Conservation (phyloP, 2,888 invertebrate species). For the Amorpha juglandis region DNA sequence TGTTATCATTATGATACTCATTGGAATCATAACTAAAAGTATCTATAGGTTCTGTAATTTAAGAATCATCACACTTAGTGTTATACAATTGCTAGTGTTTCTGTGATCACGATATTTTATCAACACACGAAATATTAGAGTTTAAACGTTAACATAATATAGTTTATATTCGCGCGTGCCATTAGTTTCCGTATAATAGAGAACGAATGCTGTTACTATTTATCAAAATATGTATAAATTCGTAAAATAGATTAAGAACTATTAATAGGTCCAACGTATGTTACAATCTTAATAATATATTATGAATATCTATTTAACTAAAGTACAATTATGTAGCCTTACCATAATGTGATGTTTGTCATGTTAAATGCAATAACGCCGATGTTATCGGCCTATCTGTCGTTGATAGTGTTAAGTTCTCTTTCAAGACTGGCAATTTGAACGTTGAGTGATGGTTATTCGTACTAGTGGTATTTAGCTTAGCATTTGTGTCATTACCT, state of each 20-base stretch:
- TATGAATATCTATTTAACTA: slow-evolving; percentile 7
- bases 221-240: not conserved
- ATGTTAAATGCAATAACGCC: slow-evolving; percentile 39
- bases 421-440: slow-evolving; percentile 61
- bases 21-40: not conserved
- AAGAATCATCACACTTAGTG: slow-evolving; percentile 6
- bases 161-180: slow-evolving; percentile 59
- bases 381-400: slow-evolving; percentile 37
- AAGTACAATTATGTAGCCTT: slow-evolving; percentile 75
- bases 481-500: slow-evolving; percentile 64
- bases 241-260: slow-evolving; percentile 44
- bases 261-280: slow-evolving; percentile 52
- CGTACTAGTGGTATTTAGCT: slow-evolving; percentile 51
- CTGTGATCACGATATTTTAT: slow-evolving; percentile 31
- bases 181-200: slow-evolving; percentile 53
- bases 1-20: slow-evolving; percentile 30
- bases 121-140: slow-evolving; percentile 1
- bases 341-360: slow-evolving; percentile 54
- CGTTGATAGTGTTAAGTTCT: slow-evolving; percentile 55
- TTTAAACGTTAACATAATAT: not conserved
- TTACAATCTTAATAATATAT: slow-evolving; percentile 37
- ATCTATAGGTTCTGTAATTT: not conserved
- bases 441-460: slow-evolving; percentile 51
- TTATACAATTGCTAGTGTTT: slow-evolving; percentile 36
- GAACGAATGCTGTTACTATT: slow-evolving; percentile 8